A percentile compares a stretch with the other conserved stretches of the same genome.
phyloP scores from a whole-genome alignment of 1,140 invertebrate genomes.

The Mamestra configurata region DNA sequence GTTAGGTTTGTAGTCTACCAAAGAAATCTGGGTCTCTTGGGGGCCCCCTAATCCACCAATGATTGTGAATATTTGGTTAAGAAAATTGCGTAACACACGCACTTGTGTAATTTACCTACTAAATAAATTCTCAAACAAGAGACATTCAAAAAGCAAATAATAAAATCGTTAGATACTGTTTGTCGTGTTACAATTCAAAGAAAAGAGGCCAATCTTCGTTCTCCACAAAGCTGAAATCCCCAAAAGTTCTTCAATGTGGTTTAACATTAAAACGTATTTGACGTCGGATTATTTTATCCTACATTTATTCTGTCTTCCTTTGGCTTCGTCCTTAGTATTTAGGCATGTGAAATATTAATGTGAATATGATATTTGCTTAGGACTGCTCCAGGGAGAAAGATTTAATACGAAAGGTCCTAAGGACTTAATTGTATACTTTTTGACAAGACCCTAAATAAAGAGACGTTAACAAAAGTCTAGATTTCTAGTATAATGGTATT shows the following conservation, averaged over 20 bases:
- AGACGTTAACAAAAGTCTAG: background rate
- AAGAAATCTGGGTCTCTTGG: too few species aligned
- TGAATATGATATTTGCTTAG: slow-evolving; percentile 3
- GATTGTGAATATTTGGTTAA: too few species aligned
- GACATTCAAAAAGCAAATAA: background rate
- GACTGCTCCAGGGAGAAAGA: background rate
- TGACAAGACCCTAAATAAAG: background rate
- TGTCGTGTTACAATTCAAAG: background rate
- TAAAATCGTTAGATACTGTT: background rate
- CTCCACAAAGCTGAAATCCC: background rate
- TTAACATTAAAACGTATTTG: slow-evolving; percentile 26
- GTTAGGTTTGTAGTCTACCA: too few species aligned
- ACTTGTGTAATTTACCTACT: background rate
- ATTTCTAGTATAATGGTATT: too few species aligned
- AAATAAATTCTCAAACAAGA: background rate
- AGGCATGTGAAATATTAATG: background rate
- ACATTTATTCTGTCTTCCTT: background rate
- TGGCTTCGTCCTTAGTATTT: background rate
- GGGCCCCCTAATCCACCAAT: too few species aligned
- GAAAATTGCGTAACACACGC: background rate
- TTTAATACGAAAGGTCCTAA: background rate
- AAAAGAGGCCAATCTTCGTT: background rate
- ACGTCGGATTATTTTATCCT: background rate
- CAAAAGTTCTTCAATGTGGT: background rate
- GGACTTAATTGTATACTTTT: background rate